A percentile compares a stretch with the other conserved stretches of the same genome.
Conservation (phyloP, 2,113 vertebrate genomes). For the Psettodes erumei region DNA sequence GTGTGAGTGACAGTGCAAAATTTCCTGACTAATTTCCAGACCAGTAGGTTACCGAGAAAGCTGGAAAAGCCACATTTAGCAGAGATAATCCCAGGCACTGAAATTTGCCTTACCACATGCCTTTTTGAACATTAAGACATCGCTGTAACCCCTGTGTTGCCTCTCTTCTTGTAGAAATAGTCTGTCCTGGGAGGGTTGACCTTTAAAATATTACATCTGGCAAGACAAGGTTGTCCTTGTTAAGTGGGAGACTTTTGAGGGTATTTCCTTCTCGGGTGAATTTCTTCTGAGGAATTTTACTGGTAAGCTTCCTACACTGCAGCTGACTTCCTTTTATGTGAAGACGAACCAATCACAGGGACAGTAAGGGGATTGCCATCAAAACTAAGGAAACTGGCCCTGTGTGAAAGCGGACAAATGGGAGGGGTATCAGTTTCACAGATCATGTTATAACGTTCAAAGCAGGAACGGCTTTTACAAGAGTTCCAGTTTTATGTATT, state of each 20-base stretch:
- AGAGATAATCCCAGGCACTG: too few species aligned
- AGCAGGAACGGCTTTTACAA: neutral
- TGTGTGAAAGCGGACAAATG: neutral
- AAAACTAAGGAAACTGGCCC: conserved; percentile 9
- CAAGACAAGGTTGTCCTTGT: neutral
- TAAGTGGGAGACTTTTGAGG: neutral
- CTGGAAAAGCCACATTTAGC: neutral
- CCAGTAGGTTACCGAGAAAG: too few species aligned
- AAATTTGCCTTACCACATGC: neutral
- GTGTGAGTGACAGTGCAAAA: neutral
- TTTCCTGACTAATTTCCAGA: neutral
- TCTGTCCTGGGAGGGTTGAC: neutral
- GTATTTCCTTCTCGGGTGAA: neutral
- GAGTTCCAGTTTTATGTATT: neutral
- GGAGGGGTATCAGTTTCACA: neutral
- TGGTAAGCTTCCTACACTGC: conserved; percentile 2
- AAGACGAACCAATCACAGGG: neutral
- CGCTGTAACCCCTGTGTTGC: neutral
- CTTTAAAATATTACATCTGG: neutral
- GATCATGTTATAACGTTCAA: neutral
- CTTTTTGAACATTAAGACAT: neutral
- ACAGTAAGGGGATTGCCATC: neutral
- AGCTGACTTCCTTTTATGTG: conserved; percentile 20
- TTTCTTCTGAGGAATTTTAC: neutral
- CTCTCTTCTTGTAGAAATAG: neutral